These are phyloP conservation scores for Neostethus bicornis DNA, from an alignment of 2,797 vertebrate species.

Conservation along the genomic window DNA sequence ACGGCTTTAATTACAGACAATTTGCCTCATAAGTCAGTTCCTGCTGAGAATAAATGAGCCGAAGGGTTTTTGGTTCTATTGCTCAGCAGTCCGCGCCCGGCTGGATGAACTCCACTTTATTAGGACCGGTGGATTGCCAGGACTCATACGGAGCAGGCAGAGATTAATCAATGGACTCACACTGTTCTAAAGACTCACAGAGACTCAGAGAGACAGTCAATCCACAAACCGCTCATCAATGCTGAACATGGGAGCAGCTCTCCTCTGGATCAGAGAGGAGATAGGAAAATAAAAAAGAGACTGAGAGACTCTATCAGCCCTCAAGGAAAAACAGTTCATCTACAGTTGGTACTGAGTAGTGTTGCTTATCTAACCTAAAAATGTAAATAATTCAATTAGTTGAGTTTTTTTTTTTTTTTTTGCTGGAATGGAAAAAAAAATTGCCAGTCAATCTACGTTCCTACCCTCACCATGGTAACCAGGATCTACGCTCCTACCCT, in stretches of 20 bases:
- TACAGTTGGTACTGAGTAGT: too few relatives aligned
- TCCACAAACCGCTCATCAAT: conserved; percentile 58
- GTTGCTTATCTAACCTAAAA: too few relatives aligned
- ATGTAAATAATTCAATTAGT: too few relatives aligned
- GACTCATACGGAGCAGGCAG: conserved; percentile 46
- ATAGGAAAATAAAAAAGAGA: too few relatives aligned
- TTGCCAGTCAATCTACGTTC: too few relatives aligned
- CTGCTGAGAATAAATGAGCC: conserved; percentile 64
- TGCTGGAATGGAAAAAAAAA: too few relatives aligned
- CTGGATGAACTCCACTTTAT: conserved; percentile 56
- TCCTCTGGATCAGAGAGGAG: too few relatives aligned
- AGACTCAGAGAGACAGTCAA: conserved; percentile 46
- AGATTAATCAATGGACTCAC: conserved; percentile 70
- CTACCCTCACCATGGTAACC: too few relatives aligned
- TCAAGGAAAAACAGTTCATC: too few relatives aligned
- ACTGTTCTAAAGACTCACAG: conserved; percentile 56
- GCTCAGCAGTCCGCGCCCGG: conserved; percentile 34
- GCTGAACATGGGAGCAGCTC: conserved; percentile 36
- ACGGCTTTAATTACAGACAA: conserved; percentile 76
- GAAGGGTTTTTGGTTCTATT: conserved; percentile 36
- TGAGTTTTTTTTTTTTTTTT: too few relatives aligned
- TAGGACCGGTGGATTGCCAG: conserved; percentile 46
- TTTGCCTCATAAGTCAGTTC: conserved; percentile 67
- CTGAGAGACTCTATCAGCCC: too few relatives aligned
- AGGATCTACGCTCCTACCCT: too few relatives aligned